phyloP scores from a whole-genome alignment of 92 coral and sea anemone species.

The Nematostella vectensis region DNA sequence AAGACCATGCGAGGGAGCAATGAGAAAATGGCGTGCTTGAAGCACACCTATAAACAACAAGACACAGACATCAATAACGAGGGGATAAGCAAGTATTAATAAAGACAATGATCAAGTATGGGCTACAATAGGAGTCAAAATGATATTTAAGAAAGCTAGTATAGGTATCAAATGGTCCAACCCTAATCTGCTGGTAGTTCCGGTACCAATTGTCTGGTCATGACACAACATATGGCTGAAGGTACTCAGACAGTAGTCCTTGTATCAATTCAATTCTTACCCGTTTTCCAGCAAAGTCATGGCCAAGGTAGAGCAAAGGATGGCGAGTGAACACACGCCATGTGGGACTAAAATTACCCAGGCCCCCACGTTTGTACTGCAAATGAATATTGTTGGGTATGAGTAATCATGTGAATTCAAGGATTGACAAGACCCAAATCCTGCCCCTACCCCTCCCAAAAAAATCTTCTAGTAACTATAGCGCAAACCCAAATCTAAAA shows the following conservation, averaged over 20 bases:
- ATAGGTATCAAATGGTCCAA: too few relatives aligned
- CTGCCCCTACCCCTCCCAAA: too few relatives aligned
- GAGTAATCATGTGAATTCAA: not conserved
- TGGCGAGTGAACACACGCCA: constrained; percentile 83
- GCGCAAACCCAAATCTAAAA: too few relatives aligned
- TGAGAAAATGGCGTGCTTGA: constrained; percentile 83
- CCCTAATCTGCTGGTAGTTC: too few relatives aligned
- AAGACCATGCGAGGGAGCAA: constrained; percentile 90
- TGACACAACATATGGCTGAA: too few relatives aligned
- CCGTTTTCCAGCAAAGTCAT: constrained; percentile 66
- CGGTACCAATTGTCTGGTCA: too few relatives aligned
- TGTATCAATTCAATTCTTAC: constrained; percentile 32
- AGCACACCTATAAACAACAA: constrained; percentile 59
- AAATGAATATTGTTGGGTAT: not conserved
- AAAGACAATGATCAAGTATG: not conserved
- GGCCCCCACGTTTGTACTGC: constrained; percentile 63
- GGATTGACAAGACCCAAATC: too few relatives aligned
- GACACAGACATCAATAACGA: not conserved
- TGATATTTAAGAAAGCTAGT: too few relatives aligned
- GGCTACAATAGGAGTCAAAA: not conserved
- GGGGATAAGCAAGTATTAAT: not conserved
- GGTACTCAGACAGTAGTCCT: too few relatives aligned
- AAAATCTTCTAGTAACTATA: too few relatives aligned
- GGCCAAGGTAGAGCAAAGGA: constrained; percentile 75
- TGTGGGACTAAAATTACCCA: constrained; percentile 90